Base-by-base conservation (phyloP, 2,888 invertebrate genomes). In the Epinotia nisella region DNA sequence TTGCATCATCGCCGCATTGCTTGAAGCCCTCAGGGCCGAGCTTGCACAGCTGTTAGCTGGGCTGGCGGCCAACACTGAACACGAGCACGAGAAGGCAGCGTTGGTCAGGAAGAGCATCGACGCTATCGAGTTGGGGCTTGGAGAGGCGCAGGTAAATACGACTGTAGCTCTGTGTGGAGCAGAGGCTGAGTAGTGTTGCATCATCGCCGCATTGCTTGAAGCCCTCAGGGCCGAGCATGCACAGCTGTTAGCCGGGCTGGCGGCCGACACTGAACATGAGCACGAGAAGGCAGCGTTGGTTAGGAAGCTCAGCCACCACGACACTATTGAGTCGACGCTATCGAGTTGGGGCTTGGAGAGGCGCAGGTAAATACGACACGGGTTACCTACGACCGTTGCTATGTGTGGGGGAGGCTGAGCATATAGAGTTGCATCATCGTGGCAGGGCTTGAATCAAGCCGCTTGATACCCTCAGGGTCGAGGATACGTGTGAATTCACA, bases 91-190 rank as follows among this genome's bases (percentile, higher is more conserved):
- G 90, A 98, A 98, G 93, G 96, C 96, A 1, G 95, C 96, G 69
- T 95, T 99, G 76, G 96, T 99, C 75, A 96, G 97, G 85, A 99
- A 98, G 93, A 98, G 98, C 85, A 96, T 99, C 76, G 99, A 99
- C 82, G 97, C 97, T 93, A 99, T 99, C 82, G 99, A 99, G 88
- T 95, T 99, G 73, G 99, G n/a, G n/a, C n/a, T n/a, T n/a, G n/a
- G n/a, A n/a, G n/a, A n/a, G n/a, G n/a, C n/a, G n/a, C n/a, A n/a
- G n/a, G n/a, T n/a, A n/a, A n/a, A n/a, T n/a, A n/a, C n/a, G n/a
- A n/a, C n/a, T n/a, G 99, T 45, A 45, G 45, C 45, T 41, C 11
- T 41, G 45, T 45, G 15, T 45, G 15, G 3, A 3, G 15, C 5
- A 5, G 45, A 45, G 1, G 4, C 45, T 15, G 45, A 41, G 41